A percentile compares a stretch with the other conserved stretches of the same genome.
phyloP scores from a whole-genome alignment of 2,888 invertebrate genomes.

The Oxytorus armatus region DNA sequence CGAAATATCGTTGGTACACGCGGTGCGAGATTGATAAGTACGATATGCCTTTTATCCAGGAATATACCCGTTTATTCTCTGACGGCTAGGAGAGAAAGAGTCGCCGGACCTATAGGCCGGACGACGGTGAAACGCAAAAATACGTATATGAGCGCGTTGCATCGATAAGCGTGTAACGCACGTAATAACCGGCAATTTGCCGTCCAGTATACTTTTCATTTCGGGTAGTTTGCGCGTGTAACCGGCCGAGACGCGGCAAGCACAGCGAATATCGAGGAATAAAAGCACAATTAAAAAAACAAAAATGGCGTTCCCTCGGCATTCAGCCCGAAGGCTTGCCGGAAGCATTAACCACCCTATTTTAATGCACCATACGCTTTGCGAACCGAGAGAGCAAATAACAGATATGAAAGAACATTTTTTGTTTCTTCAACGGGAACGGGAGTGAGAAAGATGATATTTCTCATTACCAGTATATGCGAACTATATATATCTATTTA shows the following conservation, averaged over 20 bases:
- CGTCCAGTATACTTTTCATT: conserved; percentile 60
- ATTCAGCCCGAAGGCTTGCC: conserved; percentile 48
- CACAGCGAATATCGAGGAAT: conserved; percentile 25
- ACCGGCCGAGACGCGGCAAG: conserved; percentile 48
- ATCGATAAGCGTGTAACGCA: conserved; percentile 69
- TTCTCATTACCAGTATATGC: conserved; percentile 51
- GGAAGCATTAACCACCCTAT: conserved; percentile 49
- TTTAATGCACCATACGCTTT: conserved; percentile 33
- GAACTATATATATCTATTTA: conserved; percentile 34
- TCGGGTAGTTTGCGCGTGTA: conserved; percentile 60
- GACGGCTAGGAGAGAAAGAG: not conserved
- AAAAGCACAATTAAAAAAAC: conserved; percentile 23
- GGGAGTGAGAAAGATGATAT: conserved; percentile 13
- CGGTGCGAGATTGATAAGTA: conserved; percentile 20
- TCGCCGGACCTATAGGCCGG: not conserved
- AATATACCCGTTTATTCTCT: not conserved
- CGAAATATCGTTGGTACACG: conserved; percentile 31
- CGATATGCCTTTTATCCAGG: conserved; percentile 12
- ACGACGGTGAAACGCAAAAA: conserved; percentile 23
- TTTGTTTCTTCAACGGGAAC: too few species aligned
- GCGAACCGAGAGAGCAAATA: conserved; percentile 43
- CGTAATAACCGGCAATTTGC: conserved; percentile 70
- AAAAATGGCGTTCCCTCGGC: conserved; percentile 30
- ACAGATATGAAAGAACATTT: conserved; percentile 31
- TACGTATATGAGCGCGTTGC: conserved; percentile 38